phyloP scores from a whole-genome alignment of 2,888 invertebrate species.

The Sphinx pinastri region DNA sequence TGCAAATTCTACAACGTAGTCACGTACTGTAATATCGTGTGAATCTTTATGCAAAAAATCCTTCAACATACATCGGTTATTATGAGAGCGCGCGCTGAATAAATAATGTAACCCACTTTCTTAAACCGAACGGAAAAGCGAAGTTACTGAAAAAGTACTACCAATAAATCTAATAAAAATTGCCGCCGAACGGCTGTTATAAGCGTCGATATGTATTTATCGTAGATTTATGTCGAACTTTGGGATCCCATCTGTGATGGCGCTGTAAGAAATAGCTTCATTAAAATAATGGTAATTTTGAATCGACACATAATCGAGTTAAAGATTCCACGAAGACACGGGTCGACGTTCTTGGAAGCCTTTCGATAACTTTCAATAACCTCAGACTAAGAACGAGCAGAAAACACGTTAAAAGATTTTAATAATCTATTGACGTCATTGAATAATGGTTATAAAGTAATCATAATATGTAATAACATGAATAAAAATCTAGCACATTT shows the following conservation, averaged over 20 bases:
- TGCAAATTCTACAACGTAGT: slow-evolving; percentile 21
- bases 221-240: slow-evolving; percentile 6
- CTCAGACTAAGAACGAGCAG: not conserved
- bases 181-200: slow-evolving; percentile 14
- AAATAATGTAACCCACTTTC: slow-evolving; percentile 22
- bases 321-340: not conserved
- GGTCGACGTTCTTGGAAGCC: slow-evolving; percentile 8
- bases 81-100: slow-evolving; percentile 22
- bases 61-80: slow-evolving; percentile 26
- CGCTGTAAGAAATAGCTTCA: slow-evolving; percentile 21
- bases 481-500: not conserved
- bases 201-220: slow-evolving; percentile 9
- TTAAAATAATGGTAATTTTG: slow-evolving; percentile 19
- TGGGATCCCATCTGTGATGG: slow-evolving; percentile 10
- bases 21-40: slow-evolving; percentile 28
- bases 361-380: slow-evolving; percentile 5
- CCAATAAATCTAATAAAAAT: slow-evolving; percentile 18
- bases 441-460: not conserved
- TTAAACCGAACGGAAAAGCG: slow-evolving; percentile 13
- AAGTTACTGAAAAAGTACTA: slow-evolving; percentile 14
- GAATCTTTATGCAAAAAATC: slow-evolving; percentile 27
- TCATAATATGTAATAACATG: not conserved
- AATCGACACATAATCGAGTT: slow-evolving; percentile 16
- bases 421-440: not conserved
- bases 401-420: not conserved